Percentiles rank a stretch among this genome's conserved stretches.
phyloP scores from a whole-genome alignment of 2,888 invertebrate species.

The Venusia cambrica region DNA sequence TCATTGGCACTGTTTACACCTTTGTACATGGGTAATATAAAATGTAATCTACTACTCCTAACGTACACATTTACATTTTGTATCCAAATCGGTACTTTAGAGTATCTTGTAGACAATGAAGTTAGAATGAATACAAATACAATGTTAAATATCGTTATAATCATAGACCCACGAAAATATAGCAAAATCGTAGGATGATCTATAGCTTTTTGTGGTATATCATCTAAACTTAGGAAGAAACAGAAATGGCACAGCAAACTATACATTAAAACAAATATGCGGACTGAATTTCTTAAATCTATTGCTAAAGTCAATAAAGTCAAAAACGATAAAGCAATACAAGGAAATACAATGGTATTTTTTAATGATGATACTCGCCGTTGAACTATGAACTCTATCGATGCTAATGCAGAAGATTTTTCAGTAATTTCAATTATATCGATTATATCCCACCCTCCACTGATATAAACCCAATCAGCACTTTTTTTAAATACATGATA shows the following conservation, averaged over 20 bases:
- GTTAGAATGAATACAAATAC: background rate
- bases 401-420: background rate
- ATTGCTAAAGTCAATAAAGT: constrained; percentile 1
- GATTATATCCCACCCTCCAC: constrained; percentile 6
- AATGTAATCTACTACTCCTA: background rate
- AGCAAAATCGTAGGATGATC: constrained; percentile 2
- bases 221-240: too few relatives aligned
- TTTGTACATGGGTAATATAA: background rate
- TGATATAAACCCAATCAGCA: background rate
- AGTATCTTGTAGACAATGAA: background rate
- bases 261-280: background rate
- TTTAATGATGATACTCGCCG: background rate
- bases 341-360: background rate
- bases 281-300: background rate
- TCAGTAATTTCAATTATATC: background rate
- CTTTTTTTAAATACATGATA: background rate
- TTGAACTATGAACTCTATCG: background rate
- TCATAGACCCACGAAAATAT: constrained; percentile 2
- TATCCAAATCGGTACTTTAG: constrained; percentile 1
- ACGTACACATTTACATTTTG: background rate
- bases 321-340: background rate
- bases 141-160: constrained; percentile 3
- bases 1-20: background rate
- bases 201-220: constrained; percentile 1
- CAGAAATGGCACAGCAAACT: constrained; percentile 4